Conservation (phyloP, 2,113 vertebrate species). For the Chlamydotis undulata region DNA sequence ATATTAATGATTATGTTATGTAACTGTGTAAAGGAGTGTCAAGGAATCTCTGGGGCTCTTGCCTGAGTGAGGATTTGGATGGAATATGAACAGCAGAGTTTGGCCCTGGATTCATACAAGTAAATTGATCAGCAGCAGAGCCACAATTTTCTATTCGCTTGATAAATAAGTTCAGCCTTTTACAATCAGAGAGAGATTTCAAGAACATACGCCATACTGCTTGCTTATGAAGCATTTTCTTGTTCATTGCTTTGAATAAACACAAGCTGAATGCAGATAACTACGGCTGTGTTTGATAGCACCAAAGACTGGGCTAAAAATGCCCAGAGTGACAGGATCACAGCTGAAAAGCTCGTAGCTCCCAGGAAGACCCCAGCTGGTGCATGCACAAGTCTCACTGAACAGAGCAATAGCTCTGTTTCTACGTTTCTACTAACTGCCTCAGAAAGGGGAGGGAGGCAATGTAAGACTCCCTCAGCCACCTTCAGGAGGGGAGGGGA, state of each 20-base stretch:
- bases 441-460: background rate
- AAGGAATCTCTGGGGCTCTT: background rate
- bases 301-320: background rate
- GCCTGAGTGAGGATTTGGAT: background rate
- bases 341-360: background rate
- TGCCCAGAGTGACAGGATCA: background rate
- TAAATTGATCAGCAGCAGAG: background rate
- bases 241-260: background rate
- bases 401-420: background rate
- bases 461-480: background rate
- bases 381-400: background rate
- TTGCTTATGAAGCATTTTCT: background rate
- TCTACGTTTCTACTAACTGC: background rate
- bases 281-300: background rate
- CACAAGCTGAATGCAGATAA: background rate
- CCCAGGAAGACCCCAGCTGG: background rate
- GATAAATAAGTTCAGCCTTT: background rate
- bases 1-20: slow-evolving; percentile 31
- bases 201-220: background rate
- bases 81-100: background rate
- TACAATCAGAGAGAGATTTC: background rate
- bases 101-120: background rate
- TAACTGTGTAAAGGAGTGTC: background rate
- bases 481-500: background rate
- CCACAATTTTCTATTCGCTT: background rate